Evolutionary conservation across 2,797 vertebrate species (phyloP), one percentile per base, ranked within the genome.

Genomic region (Psittacula derbiana): DNA sequence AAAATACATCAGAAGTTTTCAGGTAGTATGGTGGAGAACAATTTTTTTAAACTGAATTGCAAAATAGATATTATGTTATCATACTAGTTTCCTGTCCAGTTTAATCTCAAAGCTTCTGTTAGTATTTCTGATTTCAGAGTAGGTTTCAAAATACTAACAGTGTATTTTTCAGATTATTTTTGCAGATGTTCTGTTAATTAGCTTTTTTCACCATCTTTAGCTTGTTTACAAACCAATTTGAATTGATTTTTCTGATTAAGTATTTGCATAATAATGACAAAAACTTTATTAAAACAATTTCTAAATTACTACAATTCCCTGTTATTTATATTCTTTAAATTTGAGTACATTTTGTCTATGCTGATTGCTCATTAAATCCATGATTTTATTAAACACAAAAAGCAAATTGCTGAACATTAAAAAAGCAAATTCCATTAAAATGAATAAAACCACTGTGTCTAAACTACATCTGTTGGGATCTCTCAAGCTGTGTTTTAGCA

Each of bases 231-330:
- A 89, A 62, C 2, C 8, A 86, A 73, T 76, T 40, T 80, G 38
- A 84, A 83, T 80, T 61, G 7, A 44, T 82, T 80, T 94, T 87
- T 89, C 67, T 73, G 90, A 84, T 86, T 86, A 91, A 40, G 5
- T 43, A 94, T 95, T 90, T 91, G 72, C 75, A 93, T 92, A 87
- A 83, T 78, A 84, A 79, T 65, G 82, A 74, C 31, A 79, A 91
- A 95, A 83, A 15, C 13, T 53, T 66, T 90, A 93, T 93, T 92
- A 88, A 96, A 93, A 66, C 12, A 1, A 47, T 82, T 89, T 89
- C 47, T 82, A 85, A 89, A 91, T 87, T 66, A 36, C 49, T 53
- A 55, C 43, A 80, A 21, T 91, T 87, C 55, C 25, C 27, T 66
- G 12, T 79, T 73, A 70, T 95, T 95, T 82, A 62, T 87, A 41